Evolutionary conservation across 2,113 vertebrate genomes (phyloP), one percentile per base, ranked within the genome.

Genomic region (Lagopus leucura): DNA sequence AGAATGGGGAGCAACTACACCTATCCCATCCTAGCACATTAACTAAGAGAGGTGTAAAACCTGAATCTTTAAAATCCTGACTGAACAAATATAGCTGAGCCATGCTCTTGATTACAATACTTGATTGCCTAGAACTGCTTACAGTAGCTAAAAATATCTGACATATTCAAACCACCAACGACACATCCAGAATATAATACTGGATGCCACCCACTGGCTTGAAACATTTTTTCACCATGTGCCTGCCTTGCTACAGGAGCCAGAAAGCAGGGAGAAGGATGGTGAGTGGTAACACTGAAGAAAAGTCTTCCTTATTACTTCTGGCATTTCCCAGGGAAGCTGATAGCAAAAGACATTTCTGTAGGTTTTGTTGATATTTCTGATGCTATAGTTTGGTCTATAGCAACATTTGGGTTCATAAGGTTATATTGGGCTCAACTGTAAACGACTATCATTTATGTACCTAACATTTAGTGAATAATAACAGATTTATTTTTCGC

Each of bases 81-180:
- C 66, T 34, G 89, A 82, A 45, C 17, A 52, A 34, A 42, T 82
- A 7, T 5, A 85, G 58, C 67, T 76, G 81, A 89, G 42, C 55
- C 58, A 4, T 66, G 58, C 72, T 81, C 76, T 71, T 94, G 83
- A 86, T 96, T 95, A 38, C 55, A 88, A 74, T 67, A 64, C 73
- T 86, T 90, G 76, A 94, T 94, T 94, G 86, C 89, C 65, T 86
- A 55, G 74, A 92, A 87, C 80, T 75, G 81, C 81, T 94, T 90
- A 45, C 57, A 36, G 63, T 45, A 57, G 66, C 93, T 93, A 94
- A 94, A 96, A 93, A 95, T 94, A 92, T 69, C 91, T 72, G 47
- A 93, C 90, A 30, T 72, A 94, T 87, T 95, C 84, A 78, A 90
- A 43, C 57, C 81, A 86, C 60, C 61, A 60, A 10, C 4, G 10